Base-by-base conservation (phyloP, 2,113 vertebrate species). In the Melierax canorus region DNA sequence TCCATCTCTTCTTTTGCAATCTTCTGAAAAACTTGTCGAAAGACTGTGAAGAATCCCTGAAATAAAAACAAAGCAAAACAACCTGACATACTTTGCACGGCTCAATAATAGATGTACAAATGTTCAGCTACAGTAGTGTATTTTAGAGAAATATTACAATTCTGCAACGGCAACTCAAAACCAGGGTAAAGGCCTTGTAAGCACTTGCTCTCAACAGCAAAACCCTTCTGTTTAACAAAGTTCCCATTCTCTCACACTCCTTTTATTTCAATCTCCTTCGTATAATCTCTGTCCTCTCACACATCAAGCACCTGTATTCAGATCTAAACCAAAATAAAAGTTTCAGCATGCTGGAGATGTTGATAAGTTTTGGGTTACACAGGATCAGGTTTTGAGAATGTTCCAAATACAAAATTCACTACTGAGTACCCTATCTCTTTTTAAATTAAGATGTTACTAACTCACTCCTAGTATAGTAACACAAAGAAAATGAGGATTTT, bases 31-130 rank as follows among this genome's bases (percentile, higher is more conserved):
- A 99, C 97, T 51, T 97, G 98, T 46, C 99, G 98, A 97, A 99
- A 99, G 18, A 99, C 98, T 1, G 98, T 81, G 64, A 99, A 99
- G 97, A 99, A 99, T 17, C 99, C 99, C 99, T 99, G 69, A 80
- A 97, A 96, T 10, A 36, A 39, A 39, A 10, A 41, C 23, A 43
- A 53, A 66, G 16, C 32, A 30, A 23, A n/a, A 36, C 32, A 36
- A 6, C 26, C 12, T 16, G 6, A 80, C 6, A 82, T 15, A 29
- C 41, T 76, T 34, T 74, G 32, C 6, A 6, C 2, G 1, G 19
- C 15, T 80, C 32, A 67, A 0, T 60, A 86, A 45, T 0, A 46
- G n/a, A 29, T 2, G 10, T 9, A 73, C 62, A 81, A 78, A 60
- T 63, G 26, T 38, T 77, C 21, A 29, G 26, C 16, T 60, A 45